A percentile compares a stretch with the other conserved stretches of the same genome.
Conservation (phyloP, 2,888 invertebrate species). For the Andrena bucephala region DNA sequence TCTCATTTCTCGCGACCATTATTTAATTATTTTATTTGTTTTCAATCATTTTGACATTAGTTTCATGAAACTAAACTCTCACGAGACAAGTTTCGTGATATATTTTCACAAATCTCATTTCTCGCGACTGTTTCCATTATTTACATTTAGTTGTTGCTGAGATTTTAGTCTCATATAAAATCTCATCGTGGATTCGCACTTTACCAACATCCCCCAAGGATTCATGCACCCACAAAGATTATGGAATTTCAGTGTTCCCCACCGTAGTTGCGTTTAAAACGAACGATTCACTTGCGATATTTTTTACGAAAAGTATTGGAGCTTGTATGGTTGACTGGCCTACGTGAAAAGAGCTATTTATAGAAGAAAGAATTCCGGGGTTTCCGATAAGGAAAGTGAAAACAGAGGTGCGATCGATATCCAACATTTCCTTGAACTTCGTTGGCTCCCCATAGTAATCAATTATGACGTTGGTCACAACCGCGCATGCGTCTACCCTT, state of each 20-base stretch:
- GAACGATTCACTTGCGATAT: not conserved
- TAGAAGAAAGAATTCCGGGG: conserved; percentile 1
- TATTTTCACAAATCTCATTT: no score
- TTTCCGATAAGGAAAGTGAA: conserved; percentile 35
- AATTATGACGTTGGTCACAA: conserved; percentile 8
- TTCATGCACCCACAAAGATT: not conserved
- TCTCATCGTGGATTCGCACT: no score
- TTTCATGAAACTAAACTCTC: no score
- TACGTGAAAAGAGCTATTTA: conserved; percentile 5
- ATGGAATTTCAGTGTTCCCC: not conserved
- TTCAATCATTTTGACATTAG: no score
- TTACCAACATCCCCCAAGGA: no score
- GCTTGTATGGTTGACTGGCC: not conserved
- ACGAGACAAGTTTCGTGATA: no score
- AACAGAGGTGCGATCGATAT: conserved; percentile 55
- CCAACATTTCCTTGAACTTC: conserved; percentile 62
- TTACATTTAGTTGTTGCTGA: no score
- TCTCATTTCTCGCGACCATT: no score
- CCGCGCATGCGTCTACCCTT: conserved; percentile 7
- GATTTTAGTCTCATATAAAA: no score
- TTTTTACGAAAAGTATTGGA: not conserved
- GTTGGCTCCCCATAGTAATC: conserved; percentile 30
- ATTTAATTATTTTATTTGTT: no score
- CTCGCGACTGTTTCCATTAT: no score
- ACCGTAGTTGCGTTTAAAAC: not conserved